A percentile compares a stretch with the other conserved stretches of the same genome.
Evolutionary conservation across 2,113 vertebrate species (phyloP).

Genomic region (Laterallus jamaicensis): DNA sequence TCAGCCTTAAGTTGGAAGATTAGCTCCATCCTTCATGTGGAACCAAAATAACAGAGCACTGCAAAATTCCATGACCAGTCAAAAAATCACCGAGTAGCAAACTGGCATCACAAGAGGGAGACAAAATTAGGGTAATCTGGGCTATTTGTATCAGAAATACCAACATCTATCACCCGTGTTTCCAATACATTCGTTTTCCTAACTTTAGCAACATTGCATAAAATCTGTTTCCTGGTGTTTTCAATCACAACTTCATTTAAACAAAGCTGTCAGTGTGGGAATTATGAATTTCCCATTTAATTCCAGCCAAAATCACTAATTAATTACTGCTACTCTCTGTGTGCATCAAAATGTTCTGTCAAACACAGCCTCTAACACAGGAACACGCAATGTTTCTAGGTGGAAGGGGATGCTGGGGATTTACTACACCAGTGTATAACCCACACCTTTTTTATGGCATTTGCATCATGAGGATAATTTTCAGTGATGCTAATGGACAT

Average conservation of each 20-base stretch:
- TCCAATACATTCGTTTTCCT: background rate
- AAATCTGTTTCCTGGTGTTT: background rate
- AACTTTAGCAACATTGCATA: background rate
- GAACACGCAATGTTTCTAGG: background rate
- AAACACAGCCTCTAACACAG: background rate
- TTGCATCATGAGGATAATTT: background rate
- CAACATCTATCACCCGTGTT: background rate
- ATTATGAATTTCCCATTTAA: background rate
- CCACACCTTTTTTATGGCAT: background rate
- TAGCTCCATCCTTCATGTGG: background rate
- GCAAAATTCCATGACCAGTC: background rate
- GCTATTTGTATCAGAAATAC: background rate
- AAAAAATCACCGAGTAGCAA: background rate
- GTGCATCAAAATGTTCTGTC: background rate
- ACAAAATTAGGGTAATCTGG: background rate
- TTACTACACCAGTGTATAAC: background rate
- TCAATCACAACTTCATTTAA: background rate
- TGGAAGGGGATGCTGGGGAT: background rate
- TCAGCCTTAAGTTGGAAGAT: background rate
- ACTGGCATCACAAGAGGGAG: background rate
- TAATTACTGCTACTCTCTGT: background rate
- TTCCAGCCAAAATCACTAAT: background rate
- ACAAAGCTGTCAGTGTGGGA: fast-evolving
- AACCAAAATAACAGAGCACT: background rate
- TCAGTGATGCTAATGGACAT: background rate